phyloP scores from a whole-genome alignment of 2,113 vertebrate genomes.

The Pluvianellus socialis region DNA sequence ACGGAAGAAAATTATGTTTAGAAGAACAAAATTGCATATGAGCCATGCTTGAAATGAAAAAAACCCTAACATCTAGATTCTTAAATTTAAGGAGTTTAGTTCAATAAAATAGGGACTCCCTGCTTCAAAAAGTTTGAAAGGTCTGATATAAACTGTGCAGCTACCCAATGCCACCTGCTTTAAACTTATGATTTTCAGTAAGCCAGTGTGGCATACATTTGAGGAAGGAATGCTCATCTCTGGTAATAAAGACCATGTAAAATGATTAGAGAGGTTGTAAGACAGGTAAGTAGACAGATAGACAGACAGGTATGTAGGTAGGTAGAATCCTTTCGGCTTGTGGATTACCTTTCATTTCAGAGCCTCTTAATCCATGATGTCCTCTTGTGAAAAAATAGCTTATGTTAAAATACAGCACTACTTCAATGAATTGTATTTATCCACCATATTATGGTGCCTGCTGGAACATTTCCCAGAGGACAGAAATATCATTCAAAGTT shows the following conservation, averaged over 20 bases:
- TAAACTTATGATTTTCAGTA: background rate
- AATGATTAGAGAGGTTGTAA: background rate
- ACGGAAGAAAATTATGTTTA: background rate
- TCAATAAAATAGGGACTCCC: background rate
- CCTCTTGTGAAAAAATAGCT: background rate
- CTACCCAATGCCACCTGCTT: background rate
- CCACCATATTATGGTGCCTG: background rate
- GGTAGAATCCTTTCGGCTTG: slow-evolving; percentile 12
- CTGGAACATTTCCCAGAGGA: background rate
- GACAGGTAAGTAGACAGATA: slow-evolving; percentile 42
- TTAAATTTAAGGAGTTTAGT: background rate
- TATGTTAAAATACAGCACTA: background rate
- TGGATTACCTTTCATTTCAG: slow-evolving; percentile 34
- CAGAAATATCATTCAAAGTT: background rate
- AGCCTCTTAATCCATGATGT: slow-evolving; percentile 7
- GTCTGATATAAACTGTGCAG: background rate
- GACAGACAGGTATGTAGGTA: background rate
- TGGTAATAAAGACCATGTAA: background rate
- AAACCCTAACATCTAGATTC: background rate
- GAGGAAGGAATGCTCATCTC: background rate
- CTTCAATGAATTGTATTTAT: background rate
- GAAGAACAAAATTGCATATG: background rate
- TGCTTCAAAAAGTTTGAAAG: background rate
- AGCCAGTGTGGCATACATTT: background rate
- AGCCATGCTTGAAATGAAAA: background rate